Percentiles rank a stretch among this genome's conserved stretches.
phyloP scores from a whole-genome alignment of 1,140 invertebrate species.

The Dufourea novaeangliae region DNA sequence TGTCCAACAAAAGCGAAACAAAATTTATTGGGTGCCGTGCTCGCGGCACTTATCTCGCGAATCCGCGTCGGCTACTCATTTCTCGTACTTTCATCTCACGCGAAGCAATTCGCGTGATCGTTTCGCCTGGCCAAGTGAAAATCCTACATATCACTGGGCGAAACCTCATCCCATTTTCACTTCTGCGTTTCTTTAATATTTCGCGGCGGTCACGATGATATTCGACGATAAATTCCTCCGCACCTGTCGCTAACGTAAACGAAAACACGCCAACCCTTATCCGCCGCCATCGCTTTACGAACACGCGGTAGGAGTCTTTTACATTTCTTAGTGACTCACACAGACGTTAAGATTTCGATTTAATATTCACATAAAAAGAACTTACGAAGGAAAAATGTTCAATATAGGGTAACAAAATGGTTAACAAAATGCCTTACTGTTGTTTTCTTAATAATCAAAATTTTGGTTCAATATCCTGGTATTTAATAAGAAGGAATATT shows the following conservation, averaged over 20 bases:
- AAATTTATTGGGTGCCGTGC: conserved; percentile 15
- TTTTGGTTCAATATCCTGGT: too few species aligned
- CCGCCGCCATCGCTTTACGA: background rate
- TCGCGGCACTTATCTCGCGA: conserved; percentile 16
- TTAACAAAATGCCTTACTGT: too few species aligned
- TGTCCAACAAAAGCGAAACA: background rate
- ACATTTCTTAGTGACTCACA: background rate
- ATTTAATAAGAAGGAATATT: too few species aligned
- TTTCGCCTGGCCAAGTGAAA: conserved; percentile 33
- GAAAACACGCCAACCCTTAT: background rate
- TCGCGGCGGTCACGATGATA: conserved; percentile 19
- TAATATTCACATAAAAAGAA: too few species aligned
- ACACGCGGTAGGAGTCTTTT: background rate
- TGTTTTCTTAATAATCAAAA: too few species aligned
- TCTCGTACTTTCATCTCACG: conserved; percentile 40
- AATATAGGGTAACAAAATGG: too few species aligned
- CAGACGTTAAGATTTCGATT: too few species aligned
- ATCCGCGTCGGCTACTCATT: conserved; percentile 33
- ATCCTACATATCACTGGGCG: conserved; percentile 5
- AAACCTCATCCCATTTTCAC: conserved; percentile 43
- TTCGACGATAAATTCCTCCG: background rate
- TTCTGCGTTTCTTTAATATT: conserved; percentile 21
- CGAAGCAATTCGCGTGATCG: conserved; percentile 34
- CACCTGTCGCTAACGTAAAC: background rate
- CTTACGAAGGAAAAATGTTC: too few species aligned